Conservation (phyloP, 2,797 vertebrate species). For the Echeneis naucrates region DNA sequence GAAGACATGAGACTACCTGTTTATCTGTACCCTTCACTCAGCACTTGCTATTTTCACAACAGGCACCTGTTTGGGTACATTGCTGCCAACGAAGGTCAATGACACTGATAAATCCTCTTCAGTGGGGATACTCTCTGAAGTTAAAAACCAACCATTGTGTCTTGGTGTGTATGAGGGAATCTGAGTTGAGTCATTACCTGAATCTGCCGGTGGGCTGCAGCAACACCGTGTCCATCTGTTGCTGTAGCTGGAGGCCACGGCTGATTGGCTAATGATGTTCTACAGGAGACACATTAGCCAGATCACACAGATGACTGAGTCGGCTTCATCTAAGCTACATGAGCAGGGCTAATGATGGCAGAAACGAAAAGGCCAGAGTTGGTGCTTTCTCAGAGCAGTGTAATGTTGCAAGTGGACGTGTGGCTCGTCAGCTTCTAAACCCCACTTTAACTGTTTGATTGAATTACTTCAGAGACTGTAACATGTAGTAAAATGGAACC, state of each 20-base stretch:
- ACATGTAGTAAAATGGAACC: conserved; percentile 43
- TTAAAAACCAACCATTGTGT: conserved; percentile 36
- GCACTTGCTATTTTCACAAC: conserved; percentile 50
- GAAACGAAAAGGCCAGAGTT: conserved; percentile 58
- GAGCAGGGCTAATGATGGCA: conserved; percentile 66
- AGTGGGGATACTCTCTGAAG: conserved; percentile 9
- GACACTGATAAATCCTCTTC: conserved; percentile 30
- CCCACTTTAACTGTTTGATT: conserved; percentile 34
- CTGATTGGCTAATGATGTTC: conserved; percentile 80
- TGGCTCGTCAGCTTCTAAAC: conserved; percentile 52
- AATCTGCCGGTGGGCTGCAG: conserved; percentile 63
- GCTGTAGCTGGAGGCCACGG: conserved; percentile 69
- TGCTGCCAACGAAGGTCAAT: conserved; percentile 44
- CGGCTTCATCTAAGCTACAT: conserved; percentile 61
- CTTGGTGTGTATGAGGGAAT: conserved; percentile 36
- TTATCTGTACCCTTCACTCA: conserved; percentile 50
- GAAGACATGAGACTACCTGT: conserved; percentile 47
- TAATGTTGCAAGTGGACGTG: conserved; percentile 37
- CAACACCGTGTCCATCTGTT: conserved; percentile 70
- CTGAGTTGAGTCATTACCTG: conserved; percentile 54
- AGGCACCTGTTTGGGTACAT: conserved; percentile 43
- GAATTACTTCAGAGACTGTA: conserved; percentile 41
- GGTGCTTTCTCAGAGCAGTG: conserved; percentile 32
- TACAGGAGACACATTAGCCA: conserved; percentile 77
- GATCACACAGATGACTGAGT: conserved; percentile 76